Base-by-base conservation (phyloP, 2,113 vertebrate genomes). In the Cryptotis parvus region DNA sequence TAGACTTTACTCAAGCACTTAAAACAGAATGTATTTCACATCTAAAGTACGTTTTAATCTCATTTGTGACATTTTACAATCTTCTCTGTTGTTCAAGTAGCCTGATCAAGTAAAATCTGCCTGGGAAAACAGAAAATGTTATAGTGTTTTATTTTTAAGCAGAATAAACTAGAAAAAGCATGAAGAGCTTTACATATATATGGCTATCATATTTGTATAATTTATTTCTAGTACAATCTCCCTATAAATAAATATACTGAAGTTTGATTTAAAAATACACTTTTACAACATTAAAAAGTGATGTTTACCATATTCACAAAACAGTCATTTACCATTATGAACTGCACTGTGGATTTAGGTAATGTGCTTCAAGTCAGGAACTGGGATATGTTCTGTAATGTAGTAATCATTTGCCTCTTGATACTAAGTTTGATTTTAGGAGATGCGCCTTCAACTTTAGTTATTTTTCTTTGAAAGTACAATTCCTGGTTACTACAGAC, bases 61-160 rank as follows among this genome's bases (percentile, higher is more conserved):
- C 37, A 69, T 74, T 90, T 43, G 86, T 77, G 33, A 74, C 26
- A 78, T 72, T 73, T 74, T 29, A 89, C 35, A 37, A 6, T 70
- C 33, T 81, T 85, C 55, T 63, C 35, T 94, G 65, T 4, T 63
- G n/a, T 78, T 82, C 68, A 43, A 41, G 9, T 86, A 41, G 2
- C 89, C 78, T 39, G 83, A 31, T 75, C 69, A 90, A 24, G 3
- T 66, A 83, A 65, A 6, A 18, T 78, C 74, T 77, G 39, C 3
- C 22, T 70, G 22, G 14, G 6, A 92, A 76, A 87, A 45, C 8
- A 2, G 24, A 31, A 87, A 66, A n/a, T 87, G 39, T 72, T 79
- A 74, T 0, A 55, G 45, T 58, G 4, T 89, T 90, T 91, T 33
- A 76, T 39, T 70, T 43, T 76, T 35, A 15, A 83, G 52, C 20